Conservation (phyloP, 2,888 invertebrate species). For the Branchinecta sandiegonensis region DNA sequence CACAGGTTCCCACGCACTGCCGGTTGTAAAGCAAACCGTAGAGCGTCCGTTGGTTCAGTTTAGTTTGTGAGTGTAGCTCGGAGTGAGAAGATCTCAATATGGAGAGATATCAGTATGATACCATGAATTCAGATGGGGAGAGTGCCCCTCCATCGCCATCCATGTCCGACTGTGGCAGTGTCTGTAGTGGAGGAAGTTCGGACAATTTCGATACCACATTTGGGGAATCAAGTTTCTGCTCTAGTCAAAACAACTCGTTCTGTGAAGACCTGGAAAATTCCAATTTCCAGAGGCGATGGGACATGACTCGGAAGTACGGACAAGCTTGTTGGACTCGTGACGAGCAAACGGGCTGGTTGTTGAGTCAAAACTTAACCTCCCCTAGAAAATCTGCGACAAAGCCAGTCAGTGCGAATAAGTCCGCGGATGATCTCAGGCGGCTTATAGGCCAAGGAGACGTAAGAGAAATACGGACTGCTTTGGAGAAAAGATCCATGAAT, state of each 20-base stretch:
- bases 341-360: background rate
- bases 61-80: no score
- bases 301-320: background rate
- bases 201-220: background rate
- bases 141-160: constrained; percentile 2
- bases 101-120: background rate
- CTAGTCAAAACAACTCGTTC: constrained; percentile 7
- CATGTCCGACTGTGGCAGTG: constrained; percentile 15
- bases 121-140: constrained; percentile 6
- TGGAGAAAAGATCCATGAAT: background rate
- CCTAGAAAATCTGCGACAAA: background rate
- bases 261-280: constrained; percentile 10
- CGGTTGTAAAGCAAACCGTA: background rate
- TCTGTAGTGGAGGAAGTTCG: background rate
- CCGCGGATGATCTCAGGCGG: background rate
- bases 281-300: constrained; percentile 8
- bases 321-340: constrained; percentile 12
- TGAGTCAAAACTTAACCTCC: background rate
- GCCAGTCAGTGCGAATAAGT: background rate
- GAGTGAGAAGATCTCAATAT: background rate
- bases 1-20: constrained; percentile 5
- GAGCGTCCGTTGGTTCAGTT: background rate
- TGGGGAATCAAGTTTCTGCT: background rate
- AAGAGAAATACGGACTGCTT: background rate
- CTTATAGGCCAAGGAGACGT: background rate